Percentiles rank a stretch among this genome's conserved stretches.
Conservation (phyloP, 2,797 vertebrate species). For the Sebastes cheni region DNA sequence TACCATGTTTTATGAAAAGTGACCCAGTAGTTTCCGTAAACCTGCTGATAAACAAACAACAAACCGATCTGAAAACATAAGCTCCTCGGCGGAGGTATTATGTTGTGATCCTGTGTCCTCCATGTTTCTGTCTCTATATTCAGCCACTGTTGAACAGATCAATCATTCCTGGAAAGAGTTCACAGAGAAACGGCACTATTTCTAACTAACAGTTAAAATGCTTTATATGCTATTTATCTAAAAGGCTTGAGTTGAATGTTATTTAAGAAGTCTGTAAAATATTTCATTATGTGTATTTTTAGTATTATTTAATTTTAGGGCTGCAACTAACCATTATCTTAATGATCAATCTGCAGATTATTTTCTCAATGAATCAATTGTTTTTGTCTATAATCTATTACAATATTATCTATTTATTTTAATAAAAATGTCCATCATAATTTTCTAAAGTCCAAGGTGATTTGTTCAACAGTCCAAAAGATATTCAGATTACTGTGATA, state of each 20-base stretch:
- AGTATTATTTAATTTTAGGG: neutral
- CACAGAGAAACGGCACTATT: neutral
- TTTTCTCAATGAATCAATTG: neutral
- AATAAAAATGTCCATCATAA: neutral
- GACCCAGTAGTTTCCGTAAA: neutral
- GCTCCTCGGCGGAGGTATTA: neutral
- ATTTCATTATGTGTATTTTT: neutral
- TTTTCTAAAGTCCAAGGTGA: neutral
- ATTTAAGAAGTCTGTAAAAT: neutral
- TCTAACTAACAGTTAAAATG: neutral
- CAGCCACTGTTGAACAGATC: neutral
- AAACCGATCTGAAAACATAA: neutral
- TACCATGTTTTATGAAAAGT: too few relatives aligned
- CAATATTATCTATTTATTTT: neutral
- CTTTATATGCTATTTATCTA: neutral
- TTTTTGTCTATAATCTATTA: neutral
- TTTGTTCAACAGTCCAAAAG: neutral
- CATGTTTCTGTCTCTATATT: neutral
- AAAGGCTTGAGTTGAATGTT: neutral
- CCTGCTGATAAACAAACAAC: neutral
- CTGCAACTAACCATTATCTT: neutral
- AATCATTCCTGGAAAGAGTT: constrained; percentile 14
- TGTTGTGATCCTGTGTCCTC: neutral
- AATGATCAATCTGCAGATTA: neutral
- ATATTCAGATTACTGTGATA: neutral